Percentiles rank a stretch among this genome's conserved stretches.
Conservation (phyloP, 2,888 invertebrate species). For the Oxyscelio sp. region DNA sequence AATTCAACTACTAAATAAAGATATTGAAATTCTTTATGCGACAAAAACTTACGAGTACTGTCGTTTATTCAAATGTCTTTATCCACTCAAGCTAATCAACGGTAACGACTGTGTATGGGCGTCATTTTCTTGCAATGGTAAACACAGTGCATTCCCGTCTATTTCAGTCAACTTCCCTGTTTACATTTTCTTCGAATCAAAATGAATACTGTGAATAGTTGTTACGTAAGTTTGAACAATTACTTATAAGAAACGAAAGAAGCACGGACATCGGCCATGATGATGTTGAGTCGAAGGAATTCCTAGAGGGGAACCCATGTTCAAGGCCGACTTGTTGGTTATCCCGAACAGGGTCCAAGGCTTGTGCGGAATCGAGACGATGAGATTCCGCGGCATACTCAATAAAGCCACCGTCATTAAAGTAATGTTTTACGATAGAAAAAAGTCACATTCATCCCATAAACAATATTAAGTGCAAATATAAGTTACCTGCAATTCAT, state of each 20-base stretch:
- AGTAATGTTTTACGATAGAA: conserved; percentile 44
- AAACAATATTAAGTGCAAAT: conserved; percentile 32
- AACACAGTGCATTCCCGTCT: conserved; percentile 14
- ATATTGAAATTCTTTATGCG: conserved; percentile 9
- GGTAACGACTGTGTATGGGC: conserved; percentile 30
- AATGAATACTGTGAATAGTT: conserved; percentile 35
- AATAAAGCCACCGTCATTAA: conserved; percentile 69
- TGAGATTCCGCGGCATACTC: conserved; percentile 58
- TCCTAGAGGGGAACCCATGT: conserved; percentile 73
- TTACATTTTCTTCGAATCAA: conserved; percentile 50
- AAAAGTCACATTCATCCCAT: conserved; percentile 14
- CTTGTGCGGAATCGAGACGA: conserved; percentile 55
- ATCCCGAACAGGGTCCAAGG: conserved; percentile 81
- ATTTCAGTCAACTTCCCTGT: conserved; percentile 36
- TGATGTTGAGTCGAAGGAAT: conserved; percentile 76
- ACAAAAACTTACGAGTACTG: conserved; percentile 6
- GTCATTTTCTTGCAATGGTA: conserved; percentile 7
- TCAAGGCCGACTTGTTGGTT: conserved; percentile 86
- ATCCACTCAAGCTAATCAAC: conserved; percentile 34
- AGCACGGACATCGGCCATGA: conserved; percentile 84
- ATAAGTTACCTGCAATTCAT: conserved; percentile 4
- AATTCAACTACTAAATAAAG: conserved; percentile 5
- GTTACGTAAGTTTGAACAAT: conserved; percentile 74
- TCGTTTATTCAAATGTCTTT: conserved; percentile 39
- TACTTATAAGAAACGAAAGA: conserved; percentile 74